Evolutionary conservation across 2,797 vertebrate genomes (phyloP).

Genomic region (Hydrolagus colliei): DNA sequence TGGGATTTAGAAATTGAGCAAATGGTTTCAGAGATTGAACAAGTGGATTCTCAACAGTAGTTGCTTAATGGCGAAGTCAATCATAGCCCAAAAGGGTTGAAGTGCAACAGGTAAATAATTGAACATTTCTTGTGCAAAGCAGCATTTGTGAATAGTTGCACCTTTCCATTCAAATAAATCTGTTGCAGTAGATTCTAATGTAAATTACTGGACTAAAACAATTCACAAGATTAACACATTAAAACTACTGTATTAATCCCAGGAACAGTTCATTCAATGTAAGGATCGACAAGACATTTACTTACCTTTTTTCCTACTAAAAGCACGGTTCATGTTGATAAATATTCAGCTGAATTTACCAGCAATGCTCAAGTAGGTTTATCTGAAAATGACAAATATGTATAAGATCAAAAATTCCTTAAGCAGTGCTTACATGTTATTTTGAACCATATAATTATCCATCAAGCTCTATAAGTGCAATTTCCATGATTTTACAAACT

Average conservation of each 20-base stretch:
- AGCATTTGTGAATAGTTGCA: no score
- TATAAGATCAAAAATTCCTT: not conserved
- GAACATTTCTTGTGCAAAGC: no score
- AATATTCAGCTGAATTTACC: conserved; percentile 6
- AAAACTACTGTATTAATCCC: not conserved
- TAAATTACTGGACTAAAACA: not conserved
- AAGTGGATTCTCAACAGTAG: no score
- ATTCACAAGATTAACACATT: conserved; percentile 20
- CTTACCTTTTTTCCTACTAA: conserved; percentile 88
- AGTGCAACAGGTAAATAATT: no score
- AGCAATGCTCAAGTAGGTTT: not conserved
- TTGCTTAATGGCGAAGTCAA: no score
- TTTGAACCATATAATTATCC: not conserved
- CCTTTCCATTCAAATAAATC: not conserved
- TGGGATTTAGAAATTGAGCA: no score
- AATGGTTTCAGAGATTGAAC: no score
- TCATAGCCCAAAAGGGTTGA: no score
- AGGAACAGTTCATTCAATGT: not conserved
- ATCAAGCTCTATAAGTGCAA: not conserved
- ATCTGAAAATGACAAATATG: conserved; percentile 10
- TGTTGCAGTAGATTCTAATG: no score
- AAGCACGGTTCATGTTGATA: conserved; percentile 83
- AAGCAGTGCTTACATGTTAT: not conserved
- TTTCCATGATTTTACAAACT: not conserved
- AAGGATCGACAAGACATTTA: conserved; percentile 7